Conservation (phyloP, 2,888 invertebrate species). For the Rhamphomyia laevipes region DNA sequence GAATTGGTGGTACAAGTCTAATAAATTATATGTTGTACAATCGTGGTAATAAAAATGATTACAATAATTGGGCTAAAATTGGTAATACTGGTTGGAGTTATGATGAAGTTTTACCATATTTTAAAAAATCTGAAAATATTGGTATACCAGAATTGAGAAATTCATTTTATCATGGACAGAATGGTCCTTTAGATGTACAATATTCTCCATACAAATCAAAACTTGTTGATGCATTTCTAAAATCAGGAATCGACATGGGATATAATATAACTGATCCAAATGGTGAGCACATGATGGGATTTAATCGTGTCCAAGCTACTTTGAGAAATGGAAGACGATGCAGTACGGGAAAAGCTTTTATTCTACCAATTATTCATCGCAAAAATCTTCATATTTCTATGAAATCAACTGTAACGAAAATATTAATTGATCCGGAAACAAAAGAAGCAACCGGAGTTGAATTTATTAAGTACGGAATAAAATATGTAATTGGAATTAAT, state of each 20-base stretch:
- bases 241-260: conserved; percentile 56
- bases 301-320: conserved; percentile 59
- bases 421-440: conserved; percentile 50
- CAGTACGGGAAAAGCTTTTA: conserved; percentile 68
- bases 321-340: conserved; percentile 60
- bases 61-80: conserved; percentile 65
- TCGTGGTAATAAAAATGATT: conserved; percentile 70
- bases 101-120: conserved; percentile 59
- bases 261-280: conserved; percentile 62
- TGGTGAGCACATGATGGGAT: conserved; percentile 50
- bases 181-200: conserved; percentile 58
- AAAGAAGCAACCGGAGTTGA: conserved; percentile 56
- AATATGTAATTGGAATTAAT: conserved; percentile 43
- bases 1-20: conserved; percentile 70
- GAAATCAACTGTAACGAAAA: conserved; percentile 52
- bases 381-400: conserved; percentile 60
- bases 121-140: conserved; percentile 65
- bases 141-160: conserved; percentile 45
- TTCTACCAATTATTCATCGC: conserved; percentile 52
- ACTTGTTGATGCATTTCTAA: conserved; percentile 50
- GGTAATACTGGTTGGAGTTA: conserved; percentile 78
- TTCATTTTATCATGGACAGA: conserved; percentile 51
- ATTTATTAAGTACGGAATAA: conserved; percentile 48
- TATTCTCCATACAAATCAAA: conserved; percentile 51
- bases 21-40: conserved; percentile 79